A percentile compares a stretch with the other conserved stretches of the same genome.
Conservation (phyloP, 2,113 vertebrate species). For the Pseudois nayaur region DNA sequence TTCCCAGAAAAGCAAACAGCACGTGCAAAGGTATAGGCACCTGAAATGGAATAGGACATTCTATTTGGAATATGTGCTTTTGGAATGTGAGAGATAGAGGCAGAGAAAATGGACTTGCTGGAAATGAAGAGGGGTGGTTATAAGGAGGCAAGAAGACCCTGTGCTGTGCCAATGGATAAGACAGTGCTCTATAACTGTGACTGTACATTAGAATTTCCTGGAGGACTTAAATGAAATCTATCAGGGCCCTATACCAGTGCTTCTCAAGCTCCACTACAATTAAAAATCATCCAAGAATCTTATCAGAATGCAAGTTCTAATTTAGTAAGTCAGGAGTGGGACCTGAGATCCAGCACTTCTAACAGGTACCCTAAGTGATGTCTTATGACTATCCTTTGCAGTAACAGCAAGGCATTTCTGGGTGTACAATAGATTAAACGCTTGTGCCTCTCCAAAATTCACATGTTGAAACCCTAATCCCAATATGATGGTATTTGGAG, state of each 20-base stretch:
- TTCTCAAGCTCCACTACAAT: neutral
- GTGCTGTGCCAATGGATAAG: accelerated
- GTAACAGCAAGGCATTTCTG: neutral
- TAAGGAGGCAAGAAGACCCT: neutral
- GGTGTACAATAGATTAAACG: neutral
- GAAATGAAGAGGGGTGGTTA: accelerated
- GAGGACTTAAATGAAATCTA: neutral
- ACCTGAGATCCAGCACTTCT: neutral
- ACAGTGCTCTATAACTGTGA: neutral
- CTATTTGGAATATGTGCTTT: neutral
- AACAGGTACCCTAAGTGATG: neutral
- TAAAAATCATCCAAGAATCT: neutral
- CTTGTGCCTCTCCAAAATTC: neutral
- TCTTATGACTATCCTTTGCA: neutral
- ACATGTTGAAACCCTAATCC: neutral
- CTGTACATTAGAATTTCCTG: neutral
- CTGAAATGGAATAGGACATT: neutral
- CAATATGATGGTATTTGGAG: neutral
- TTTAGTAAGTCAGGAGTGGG: neutral
- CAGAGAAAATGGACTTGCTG: neutral
- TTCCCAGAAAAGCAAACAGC: neutral
- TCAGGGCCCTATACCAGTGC: neutral
- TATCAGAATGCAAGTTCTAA: neutral
- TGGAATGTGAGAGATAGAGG: neutral
- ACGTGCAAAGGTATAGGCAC: neutral